phyloP scores from a whole-genome alignment of 2,113 vertebrate species.

The Chloropsis hardwickii region DNA sequence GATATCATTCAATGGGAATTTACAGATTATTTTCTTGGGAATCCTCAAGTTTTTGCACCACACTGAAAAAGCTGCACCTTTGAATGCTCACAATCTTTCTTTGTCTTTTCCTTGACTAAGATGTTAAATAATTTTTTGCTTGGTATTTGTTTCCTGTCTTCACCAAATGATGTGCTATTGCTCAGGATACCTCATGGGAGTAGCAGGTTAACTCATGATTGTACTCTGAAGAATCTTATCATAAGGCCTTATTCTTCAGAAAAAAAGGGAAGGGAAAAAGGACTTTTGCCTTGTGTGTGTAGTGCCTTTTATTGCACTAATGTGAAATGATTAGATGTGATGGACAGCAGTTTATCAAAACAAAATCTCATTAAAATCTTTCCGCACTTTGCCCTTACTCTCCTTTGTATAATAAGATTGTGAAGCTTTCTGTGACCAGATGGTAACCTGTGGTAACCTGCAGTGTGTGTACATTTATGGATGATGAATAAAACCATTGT shows the following conservation, averaged over 20 bases:
- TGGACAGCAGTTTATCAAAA: conserved; percentile 75
- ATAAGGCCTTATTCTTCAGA: not conserved
- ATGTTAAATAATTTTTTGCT: not conserved
- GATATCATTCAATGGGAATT: not conserved
- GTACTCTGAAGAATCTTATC: not conserved
- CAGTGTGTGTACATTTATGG: conserved; percentile 28
- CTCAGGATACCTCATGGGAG: not conserved
- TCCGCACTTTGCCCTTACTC: conserved; percentile 54
- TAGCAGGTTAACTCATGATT: not conserved
- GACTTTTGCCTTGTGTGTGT: conserved; percentile 41
- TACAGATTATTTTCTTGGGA: not conserved
- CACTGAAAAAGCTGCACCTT: not conserved
- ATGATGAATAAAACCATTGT: conserved; percentile 73
- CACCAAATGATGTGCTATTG: not conserved
- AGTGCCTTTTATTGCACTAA: conserved; percentile 34
- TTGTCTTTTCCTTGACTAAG: not conserved
- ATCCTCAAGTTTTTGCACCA: not conserved
- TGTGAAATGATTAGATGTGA: conserved; percentile 70
- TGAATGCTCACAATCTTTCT: not conserved
- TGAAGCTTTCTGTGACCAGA: conserved; percentile 42
- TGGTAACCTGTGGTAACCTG: conserved; percentile 64
- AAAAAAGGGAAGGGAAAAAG: not conserved
- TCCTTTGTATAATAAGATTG: conserved; percentile 52
- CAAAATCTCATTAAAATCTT: conserved; percentile 75
- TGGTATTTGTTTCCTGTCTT: not conserved